Conservation (phyloP, 35 echinoderm and acorn worm species). For the Amphiura filiformis region DNA sequence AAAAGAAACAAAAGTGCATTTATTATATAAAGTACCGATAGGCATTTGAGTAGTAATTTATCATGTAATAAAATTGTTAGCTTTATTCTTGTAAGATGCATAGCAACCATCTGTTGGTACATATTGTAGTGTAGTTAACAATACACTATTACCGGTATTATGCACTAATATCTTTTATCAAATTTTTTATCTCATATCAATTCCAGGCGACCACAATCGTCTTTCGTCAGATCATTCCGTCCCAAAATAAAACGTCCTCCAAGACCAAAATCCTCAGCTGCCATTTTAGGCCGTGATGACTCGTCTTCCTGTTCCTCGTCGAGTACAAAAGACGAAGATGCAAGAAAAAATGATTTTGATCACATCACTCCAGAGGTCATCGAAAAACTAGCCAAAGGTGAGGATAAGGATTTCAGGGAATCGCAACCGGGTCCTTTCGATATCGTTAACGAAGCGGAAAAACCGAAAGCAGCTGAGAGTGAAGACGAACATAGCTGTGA, state of each 20-base stretch:
- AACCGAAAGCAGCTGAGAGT: conserved; percentile 22
- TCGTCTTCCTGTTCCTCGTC: neutral
- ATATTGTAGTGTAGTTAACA: too few species aligned
- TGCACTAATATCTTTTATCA: too few species aligned
- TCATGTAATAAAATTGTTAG: too few species aligned
- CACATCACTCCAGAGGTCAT: conserved; percentile 70
- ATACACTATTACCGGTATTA: too few species aligned
- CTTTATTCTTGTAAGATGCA: too few species aligned
- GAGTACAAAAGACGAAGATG: neutral
- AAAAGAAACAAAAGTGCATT: too few species aligned
- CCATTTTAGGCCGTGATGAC: neutral
- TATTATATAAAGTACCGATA: too few species aligned
- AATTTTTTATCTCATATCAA: neutral
- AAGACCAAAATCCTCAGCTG: conserved; percentile 25
- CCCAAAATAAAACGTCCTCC: conserved; percentile 19
- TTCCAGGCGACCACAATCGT: conserved; percentile 51
- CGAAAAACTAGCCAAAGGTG: conserved; percentile 38
- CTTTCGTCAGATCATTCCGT: conserved; percentile 23
- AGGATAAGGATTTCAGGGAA: conserved; percentile 4
- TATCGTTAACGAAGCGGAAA: conserved; percentile 54
- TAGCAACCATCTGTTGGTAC: too few species aligned
- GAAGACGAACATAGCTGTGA: neutral
- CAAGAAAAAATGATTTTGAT: conserved; percentile 33
- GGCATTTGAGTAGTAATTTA: too few species aligned
- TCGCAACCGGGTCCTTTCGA: conserved; percentile 69